These are phyloP conservation scores for Sminthurinus aureus DNA, from an alignment of 2,888 invertebrate species.

Conservation along the genomic window DNA sequence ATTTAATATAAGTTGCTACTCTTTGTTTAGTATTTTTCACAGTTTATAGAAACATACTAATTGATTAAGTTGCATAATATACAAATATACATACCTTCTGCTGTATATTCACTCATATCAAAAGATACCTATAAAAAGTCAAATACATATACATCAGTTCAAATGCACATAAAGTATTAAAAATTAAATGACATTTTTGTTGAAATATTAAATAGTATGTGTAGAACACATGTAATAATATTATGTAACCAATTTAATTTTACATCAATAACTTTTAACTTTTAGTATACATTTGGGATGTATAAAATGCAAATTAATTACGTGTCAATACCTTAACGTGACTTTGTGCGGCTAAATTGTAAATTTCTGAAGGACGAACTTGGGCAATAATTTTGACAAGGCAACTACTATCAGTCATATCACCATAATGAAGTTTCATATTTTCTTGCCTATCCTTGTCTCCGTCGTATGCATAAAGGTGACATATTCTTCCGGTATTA, in stretches of 20 bases:
- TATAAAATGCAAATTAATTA: neutral
- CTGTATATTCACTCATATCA: conserved; percentile 98
- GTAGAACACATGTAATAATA: neutral
- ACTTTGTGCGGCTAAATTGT: conserved; percentile 98
- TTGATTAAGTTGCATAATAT: too few species aligned
- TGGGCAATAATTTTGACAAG: conserved; percentile 83
- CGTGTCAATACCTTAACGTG: conserved; percentile 88
- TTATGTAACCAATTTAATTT: neutral
- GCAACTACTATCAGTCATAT: conserved; percentile 97
- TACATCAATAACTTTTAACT: neutral
- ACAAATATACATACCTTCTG: conserved; percentile 71
- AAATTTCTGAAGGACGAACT: conserved; percentile 89
- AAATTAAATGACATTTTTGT: too few species aligned
- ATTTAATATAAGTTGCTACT: too few species aligned
- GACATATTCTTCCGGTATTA: conserved; percentile 95
- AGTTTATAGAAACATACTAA: too few species aligned
- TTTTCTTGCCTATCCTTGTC: conserved; percentile 83
- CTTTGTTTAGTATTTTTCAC: too few species aligned
- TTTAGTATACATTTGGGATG: neutral
- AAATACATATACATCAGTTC: too few species aligned
- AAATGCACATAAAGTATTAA: too few species aligned
- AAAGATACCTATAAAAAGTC: conserved; percentile 68
- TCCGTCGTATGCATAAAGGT: conserved; percentile 94
- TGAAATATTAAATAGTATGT: neutral
- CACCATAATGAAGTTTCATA: conserved; percentile 97